Conservation (phyloP, 2,113 vertebrate species). For the Odocoileus hemionus region DNA sequence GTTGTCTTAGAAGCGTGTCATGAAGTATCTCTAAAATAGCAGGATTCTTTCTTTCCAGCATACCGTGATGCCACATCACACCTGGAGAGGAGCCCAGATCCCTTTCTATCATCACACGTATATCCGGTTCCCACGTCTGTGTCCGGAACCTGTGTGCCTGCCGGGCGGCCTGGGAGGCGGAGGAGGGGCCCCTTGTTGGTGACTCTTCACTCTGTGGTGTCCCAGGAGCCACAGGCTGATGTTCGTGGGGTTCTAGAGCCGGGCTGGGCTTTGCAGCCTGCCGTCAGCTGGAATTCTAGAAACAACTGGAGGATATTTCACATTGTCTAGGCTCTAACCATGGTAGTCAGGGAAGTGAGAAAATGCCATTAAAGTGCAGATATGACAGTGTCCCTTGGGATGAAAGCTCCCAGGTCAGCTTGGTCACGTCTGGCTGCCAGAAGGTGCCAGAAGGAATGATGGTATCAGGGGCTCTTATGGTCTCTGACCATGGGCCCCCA, state of each 20-base stretch:
- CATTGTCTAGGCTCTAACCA: neutral
- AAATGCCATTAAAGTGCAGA: neutral
- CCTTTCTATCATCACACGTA: fast-evolving
- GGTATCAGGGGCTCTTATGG: neutral
- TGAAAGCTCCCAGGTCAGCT: too few relatives aligned
- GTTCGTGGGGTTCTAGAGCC: fast-evolving
- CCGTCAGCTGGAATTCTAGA: neutral
- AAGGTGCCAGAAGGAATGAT: neutral
- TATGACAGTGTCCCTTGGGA: too few relatives aligned
- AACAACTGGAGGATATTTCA: neutral
- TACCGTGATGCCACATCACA: fast-evolving
- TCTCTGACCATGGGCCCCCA: neutral
- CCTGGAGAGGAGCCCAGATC: neutral
- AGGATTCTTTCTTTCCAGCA: neutral
- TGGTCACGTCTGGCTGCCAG: neutral
- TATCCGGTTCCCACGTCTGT: neutral
- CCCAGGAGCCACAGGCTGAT: fast-evolving
- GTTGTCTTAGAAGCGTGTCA: neutral
- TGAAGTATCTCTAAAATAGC: neutral
- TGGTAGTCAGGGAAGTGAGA: neutral
- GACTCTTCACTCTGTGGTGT: neutral
- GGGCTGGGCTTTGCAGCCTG: neutral
- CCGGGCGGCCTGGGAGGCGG: too few relatives aligned
- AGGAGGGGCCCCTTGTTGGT: fast-evolving
- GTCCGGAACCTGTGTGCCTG: neutral